Percentiles rank a stretch among this genome's conserved stretches.
These are phyloP conservation scores for Cephus pygmeus DNA, from an alignment of 2,888 invertebrate species.

Conservation along the genomic window DNA sequence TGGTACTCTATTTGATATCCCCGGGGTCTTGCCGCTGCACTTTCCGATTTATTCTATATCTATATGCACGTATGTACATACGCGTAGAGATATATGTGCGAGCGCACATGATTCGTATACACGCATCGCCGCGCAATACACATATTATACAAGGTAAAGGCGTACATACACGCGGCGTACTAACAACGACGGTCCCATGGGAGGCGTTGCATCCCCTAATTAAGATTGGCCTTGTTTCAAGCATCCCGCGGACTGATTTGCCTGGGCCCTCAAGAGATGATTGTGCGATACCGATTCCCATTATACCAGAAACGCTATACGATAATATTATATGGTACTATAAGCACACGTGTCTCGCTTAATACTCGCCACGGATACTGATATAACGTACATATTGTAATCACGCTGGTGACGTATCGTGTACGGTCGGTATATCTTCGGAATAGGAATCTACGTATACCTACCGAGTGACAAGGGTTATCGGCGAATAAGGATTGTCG, in stretches of 20 bases:
- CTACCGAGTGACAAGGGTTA: too few relatives aligned
- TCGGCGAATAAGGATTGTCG: too few relatives aligned
- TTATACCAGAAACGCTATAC: neutral
- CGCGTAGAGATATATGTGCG: constrained; percentile 11
- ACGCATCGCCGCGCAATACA: constrained; percentile 14
- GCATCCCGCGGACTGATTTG: constrained; percentile 22
- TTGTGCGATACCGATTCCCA: constrained; percentile 9
- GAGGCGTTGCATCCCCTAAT: constrained; percentile 50
- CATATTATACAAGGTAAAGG: constrained; percentile 9
- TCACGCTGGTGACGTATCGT: too few relatives aligned
- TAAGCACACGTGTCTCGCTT: too few relatives aligned
- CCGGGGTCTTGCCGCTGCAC: constrained; percentile 45
- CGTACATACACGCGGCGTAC: constrained; percentile 1
- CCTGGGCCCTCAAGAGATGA: constrained; percentile 23
- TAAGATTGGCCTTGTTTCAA: constrained; percentile 51
- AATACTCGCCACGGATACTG: too few relatives aligned
- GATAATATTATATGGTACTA: too few relatives aligned
- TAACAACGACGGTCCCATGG: constrained; percentile 32
- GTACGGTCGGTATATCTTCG: too few relatives aligned
- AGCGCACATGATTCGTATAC: constrained; percentile 13
- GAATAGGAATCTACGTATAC: too few relatives aligned
- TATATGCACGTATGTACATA: constrained; percentile 14
- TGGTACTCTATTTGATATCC: constrained; percentile 62
- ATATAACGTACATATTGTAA: too few relatives aligned
- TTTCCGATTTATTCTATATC: constrained; percentile 37